phyloP scores from a whole-genome alignment of 2,797 vertebrate species.

The Lemur catta region DNA sequence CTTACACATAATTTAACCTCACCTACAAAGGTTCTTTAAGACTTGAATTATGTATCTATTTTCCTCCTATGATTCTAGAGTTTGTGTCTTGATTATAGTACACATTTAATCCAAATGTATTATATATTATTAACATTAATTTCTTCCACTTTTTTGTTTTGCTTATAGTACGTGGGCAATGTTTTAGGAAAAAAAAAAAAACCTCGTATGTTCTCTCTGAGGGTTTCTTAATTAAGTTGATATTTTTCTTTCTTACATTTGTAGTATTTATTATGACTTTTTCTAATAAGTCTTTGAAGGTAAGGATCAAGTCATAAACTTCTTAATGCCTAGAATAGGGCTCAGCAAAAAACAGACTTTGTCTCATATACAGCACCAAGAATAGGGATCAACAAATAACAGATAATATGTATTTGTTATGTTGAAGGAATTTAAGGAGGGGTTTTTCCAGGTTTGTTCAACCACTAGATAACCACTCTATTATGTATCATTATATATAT shows the following conservation, averaged over 20 bases:
- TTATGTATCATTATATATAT: not conserved
- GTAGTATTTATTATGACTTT: not conserved
- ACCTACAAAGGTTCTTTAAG: not conserved
- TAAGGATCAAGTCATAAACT: not conserved
- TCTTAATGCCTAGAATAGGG: not conserved
- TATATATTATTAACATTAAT: not conserved
- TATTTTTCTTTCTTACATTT: not conserved
- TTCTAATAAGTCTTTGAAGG: not conserved
- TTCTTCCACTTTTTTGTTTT: not conserved
- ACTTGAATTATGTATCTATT: not conserved
- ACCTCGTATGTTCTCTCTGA: not conserved
- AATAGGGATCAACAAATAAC: not conserved
- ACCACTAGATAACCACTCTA: not conserved
- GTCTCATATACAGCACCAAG: not conserved
- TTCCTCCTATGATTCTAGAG: not conserved
- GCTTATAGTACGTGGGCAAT: not conserved
- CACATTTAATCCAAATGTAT: not conserved
- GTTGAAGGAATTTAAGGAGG: not conserved
- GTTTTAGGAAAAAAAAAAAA: not conserved
- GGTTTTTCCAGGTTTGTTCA: not conserved
- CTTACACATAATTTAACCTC: not conserved
- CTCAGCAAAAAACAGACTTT: not conserved
- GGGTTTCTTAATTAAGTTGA: not conserved
- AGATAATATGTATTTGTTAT: not conserved
- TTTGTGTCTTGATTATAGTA: not conserved